These are phyloP conservation scores for Drosophila bocki DNA, from an alignment of 1,140 invertebrate species.

Conservation along the genomic window DNA sequence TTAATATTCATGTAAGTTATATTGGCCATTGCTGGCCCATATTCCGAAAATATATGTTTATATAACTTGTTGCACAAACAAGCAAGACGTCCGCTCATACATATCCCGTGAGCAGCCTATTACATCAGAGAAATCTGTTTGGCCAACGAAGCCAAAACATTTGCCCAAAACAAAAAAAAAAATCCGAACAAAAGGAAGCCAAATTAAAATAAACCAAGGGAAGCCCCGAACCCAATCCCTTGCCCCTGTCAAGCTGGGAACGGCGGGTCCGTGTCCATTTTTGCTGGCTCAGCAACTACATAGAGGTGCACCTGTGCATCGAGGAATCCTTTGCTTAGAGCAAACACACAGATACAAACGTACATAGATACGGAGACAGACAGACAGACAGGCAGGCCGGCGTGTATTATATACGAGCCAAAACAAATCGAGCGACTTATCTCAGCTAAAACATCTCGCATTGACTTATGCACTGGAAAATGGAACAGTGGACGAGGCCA, in stretches of 20 bases:
- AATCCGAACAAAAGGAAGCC: slow-evolving; percentile 19
- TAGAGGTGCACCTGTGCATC: slow-evolving; percentile 72
- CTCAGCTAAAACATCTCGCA: slow-evolving; percentile 78
- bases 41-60: slow-evolving; percentile 11
- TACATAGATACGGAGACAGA: slow-evolving; percentile 22
- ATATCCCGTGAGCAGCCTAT: slow-evolving; percentile 37
- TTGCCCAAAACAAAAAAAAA: slow-evolving; percentile 58
- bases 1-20: not conserved
- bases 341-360: slow-evolving; percentile 60
- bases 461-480: slow-evolving; percentile 82
- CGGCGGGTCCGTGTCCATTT: slow-evolving; percentile 45
- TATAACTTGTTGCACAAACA: slow-evolving; percentile 69
- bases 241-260: slow-evolving; percentile 38
- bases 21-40: slow-evolving; percentile 30
- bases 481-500: slow-evolving; percentile 72
- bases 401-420: slow-evolving; percentile 59
- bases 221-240: slow-evolving; percentile 31
- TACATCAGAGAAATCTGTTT: slow-evolving; percentile 74
- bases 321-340: slow-evolving; percentile 72
- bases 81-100: slow-evolving; percentile 4
- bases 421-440: slow-evolving; percentile 83
- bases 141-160: slow-evolving; percentile 69
- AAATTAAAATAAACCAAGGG: slow-evolving; percentile 76
- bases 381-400: slow-evolving; percentile 23
- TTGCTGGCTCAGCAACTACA: slow-evolving; percentile 66